A percentile compares a stretch with the other conserved stretches of the same genome.
phyloP scores from a whole-genome alignment of 2,113 vertebrate genomes.

The Murina feae region DNA sequence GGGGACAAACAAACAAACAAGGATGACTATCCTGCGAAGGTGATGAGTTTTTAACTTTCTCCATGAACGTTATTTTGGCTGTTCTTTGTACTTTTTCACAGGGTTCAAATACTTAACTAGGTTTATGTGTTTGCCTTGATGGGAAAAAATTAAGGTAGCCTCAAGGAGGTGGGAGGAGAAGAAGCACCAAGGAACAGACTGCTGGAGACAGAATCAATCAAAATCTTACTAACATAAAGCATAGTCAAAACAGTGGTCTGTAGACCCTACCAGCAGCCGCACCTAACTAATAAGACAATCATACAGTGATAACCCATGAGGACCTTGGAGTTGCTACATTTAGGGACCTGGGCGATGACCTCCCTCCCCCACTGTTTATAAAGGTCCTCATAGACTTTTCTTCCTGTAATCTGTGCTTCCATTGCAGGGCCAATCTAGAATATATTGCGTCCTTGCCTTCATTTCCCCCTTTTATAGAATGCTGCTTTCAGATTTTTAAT shows the following conservation, averaged over 20 bases:
- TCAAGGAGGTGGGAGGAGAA: not conserved
- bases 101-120: not conserved
- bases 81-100: not conserved
- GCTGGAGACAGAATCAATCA: not conserved
- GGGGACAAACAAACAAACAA: not conserved
- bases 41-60: not conserved
- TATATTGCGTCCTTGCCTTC: not conserved
- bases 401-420: not conserved
- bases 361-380: not conserved
- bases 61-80: not conserved
- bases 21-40: not conserved
- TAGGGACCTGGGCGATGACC: not conserved
- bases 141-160: not conserved
- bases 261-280: fast-evolving
- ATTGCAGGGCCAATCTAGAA: not conserved
- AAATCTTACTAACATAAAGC: not conserved
- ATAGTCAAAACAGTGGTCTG: not conserved
- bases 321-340: not conserved
- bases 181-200: not conserved
- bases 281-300: not conserved
- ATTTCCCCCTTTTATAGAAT: not conserved
- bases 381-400: not conserved
- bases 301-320: not conserved
- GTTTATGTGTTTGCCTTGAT: not conserved
- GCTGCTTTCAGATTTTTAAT: not conserved